Conservation (phyloP, 2,113 vertebrate species). For the Junco hyemalis region DNA sequence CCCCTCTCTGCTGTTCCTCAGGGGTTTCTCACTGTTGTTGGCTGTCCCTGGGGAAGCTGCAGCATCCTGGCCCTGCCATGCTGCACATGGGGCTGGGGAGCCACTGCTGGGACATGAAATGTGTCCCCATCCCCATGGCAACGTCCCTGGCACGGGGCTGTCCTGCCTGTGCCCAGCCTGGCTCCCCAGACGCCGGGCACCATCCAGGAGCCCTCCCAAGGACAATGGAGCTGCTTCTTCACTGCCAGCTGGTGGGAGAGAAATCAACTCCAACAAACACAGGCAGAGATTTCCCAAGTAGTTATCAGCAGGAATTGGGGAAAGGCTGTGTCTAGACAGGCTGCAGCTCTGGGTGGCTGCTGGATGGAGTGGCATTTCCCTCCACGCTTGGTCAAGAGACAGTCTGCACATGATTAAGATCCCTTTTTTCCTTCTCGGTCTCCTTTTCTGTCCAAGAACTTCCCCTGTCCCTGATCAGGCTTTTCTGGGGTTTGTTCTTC, state of each 20-base stretch:
- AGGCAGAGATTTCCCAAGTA: constrained; percentile 9
- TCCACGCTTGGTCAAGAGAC: constrained; percentile 39
- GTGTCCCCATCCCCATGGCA: background rate
- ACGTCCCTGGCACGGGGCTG: fast-evolving
- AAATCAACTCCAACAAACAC: background rate
- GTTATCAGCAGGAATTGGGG: constrained; percentile 30
- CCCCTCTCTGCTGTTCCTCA: background rate
- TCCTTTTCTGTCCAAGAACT: background rate
- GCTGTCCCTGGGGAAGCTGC: background rate
- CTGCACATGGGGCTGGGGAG: background rate
- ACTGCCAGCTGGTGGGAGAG: fast-evolving
- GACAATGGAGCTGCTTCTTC: background rate
- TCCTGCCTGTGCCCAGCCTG: background rate
- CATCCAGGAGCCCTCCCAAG: background rate
- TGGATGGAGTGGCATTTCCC: constrained; percentile 40
- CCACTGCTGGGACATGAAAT: fast-evolving
- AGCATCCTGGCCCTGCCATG: background rate
- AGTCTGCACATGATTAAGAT: constrained; percentile 43
- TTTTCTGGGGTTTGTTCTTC: background rate
- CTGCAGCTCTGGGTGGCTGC: constrained; percentile 43
- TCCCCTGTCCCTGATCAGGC: background rate
- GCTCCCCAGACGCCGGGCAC: fast-evolving
- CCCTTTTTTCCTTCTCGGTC: background rate
- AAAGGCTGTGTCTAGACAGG: constrained; percentile 72
- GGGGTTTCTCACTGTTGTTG: fast-evolving